These are phyloP conservation scores for Sus cebifrons DNA, from an alignment of 2,797 vertebrate genomes.

Conservation along the genomic window DNA sequence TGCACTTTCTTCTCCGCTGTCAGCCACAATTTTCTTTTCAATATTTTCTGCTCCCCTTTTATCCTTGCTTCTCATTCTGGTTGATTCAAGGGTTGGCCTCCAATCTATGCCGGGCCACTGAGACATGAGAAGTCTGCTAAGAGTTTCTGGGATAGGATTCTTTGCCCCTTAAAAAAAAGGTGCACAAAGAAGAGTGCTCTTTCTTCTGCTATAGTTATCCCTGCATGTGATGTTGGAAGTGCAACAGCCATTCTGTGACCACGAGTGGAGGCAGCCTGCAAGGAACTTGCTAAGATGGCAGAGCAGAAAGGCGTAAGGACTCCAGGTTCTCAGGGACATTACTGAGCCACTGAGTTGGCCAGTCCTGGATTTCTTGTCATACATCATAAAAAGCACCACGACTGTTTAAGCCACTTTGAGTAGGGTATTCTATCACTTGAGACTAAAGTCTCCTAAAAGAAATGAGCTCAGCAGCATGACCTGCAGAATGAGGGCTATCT, in stretches of 20 bases:
- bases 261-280: not conserved
- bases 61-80: not conserved
- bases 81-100: not conserved
- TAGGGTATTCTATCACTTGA: not conserved
- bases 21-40: slow-evolving; percentile 25
- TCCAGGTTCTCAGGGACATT: not conserved
- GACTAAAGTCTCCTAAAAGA: not conserved
- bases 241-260: not conserved
- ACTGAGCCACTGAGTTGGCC: not conserved
- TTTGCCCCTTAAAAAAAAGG: not conserved
- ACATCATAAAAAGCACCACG: not conserved
- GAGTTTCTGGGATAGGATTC: not conserved
- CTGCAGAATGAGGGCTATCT: not conserved
- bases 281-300: not conserved
- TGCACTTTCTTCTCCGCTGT: not conserved
- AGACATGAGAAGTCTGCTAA: not conserved
- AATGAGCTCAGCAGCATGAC: not conserved
- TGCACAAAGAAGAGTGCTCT: not conserved
- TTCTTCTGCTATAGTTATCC: not conserved
- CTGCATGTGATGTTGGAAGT: not conserved
- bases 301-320: not conserved
- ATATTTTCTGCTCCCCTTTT: not conserved
- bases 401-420: not conserved
- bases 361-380: not conserved
- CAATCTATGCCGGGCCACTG: not conserved